Evolutionary conservation across 2,888 invertebrate genomes (phyloP).

Genomic region (Cosmia trapezina): DNA sequence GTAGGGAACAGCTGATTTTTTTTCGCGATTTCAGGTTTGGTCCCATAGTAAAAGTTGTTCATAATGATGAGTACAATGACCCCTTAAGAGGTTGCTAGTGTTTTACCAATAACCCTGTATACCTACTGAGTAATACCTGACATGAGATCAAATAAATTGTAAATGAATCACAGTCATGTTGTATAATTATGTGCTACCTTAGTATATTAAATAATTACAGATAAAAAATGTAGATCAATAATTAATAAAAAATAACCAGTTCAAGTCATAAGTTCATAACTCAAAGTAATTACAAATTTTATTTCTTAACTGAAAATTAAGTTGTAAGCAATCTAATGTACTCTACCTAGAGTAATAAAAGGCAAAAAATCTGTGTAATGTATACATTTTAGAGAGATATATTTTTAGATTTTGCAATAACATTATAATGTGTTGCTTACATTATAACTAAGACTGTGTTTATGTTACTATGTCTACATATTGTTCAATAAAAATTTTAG

Average conservation of each 20-base stretch:
- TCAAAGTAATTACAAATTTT: slow-evolving; percentile 34
- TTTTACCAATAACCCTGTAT: no score
- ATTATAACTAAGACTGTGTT: slow-evolving; percentile 57
- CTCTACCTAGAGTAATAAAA: slow-evolving; percentile 40
- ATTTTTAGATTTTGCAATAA: slow-evolving; percentile 48
- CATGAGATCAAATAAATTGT: slow-evolving; percentile 6
- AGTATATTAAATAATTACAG: slow-evolving; percentile 36
- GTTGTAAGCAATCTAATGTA: slow-evolving; percentile 36
- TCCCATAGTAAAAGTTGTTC: no score
- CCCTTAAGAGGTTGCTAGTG: no score
- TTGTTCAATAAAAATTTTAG: slow-evolving; percentile 44
- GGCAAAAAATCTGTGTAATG: slow-evolving; percentile 38
- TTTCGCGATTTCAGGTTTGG: no score
- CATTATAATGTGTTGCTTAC: slow-evolving; percentile 58
- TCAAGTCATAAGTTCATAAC: slow-evolving; percentile 29
- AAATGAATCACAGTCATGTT: slow-evolving; percentile 19
- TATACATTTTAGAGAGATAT: slow-evolving; percentile 28
- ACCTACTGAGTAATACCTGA: slow-evolving; percentile 11
- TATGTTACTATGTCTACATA: slow-evolving; percentile 53
- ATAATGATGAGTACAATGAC: no score
- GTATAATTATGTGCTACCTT: background rate
- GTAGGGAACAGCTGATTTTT: no score
- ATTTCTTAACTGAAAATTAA: slow-evolving; percentile 49
- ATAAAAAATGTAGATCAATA: slow-evolving; percentile 22
- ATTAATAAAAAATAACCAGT: slow-evolving; percentile 16